Conservation (phyloP, 1,140 invertebrate species). For the Leucophenga varia region DNA sequence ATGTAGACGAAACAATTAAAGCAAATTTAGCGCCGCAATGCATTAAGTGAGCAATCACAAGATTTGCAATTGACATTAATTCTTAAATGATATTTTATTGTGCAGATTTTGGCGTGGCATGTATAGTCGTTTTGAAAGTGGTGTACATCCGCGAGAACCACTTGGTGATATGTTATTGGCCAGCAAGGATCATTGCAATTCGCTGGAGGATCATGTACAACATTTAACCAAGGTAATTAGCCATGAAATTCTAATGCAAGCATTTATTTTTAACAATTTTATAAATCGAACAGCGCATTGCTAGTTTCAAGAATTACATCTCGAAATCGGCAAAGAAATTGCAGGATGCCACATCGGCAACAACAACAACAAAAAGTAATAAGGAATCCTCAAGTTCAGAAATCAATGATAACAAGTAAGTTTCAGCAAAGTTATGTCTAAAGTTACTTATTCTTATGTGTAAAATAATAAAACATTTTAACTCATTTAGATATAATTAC, state of each 20-base stretch:
- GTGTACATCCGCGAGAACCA: constrained; percentile 91
- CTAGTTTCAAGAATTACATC: constrained; percentile 66
- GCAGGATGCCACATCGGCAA: constrained; percentile 46
- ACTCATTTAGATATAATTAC: constrained; percentile 58
- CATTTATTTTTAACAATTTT: constrained; percentile 7
- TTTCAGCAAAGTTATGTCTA: background rate
- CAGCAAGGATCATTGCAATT: constrained; percentile 81
- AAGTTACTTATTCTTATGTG: background rate
- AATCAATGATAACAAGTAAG: constrained; percentile 56
- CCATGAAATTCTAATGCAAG: background rate
- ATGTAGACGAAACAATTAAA: constrained; percentile 69
- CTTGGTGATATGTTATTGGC: constrained; percentile 81
- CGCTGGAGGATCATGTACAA: constrained; percentile 86
- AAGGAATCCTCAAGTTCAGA: constrained; percentile 42
- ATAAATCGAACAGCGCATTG: constrained; percentile 29
- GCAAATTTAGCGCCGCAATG: constrained; percentile 87
- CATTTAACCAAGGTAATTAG: constrained; percentile 79
- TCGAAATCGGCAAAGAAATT: constrained; percentile 55
- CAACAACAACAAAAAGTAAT: constrained; percentile 37
- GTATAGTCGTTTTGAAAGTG: constrained; percentile 96
- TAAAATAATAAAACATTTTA: too few species aligned
- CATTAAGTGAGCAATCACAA: constrained; percentile 68
- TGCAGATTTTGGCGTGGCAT: constrained; percentile 93
- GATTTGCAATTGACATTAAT: background rate
- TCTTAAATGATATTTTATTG: constrained; percentile 2